Evolutionary conservation across 2,113 vertebrate genomes (phyloP).

Genomic region (Carettochelys insculpta): DNA sequence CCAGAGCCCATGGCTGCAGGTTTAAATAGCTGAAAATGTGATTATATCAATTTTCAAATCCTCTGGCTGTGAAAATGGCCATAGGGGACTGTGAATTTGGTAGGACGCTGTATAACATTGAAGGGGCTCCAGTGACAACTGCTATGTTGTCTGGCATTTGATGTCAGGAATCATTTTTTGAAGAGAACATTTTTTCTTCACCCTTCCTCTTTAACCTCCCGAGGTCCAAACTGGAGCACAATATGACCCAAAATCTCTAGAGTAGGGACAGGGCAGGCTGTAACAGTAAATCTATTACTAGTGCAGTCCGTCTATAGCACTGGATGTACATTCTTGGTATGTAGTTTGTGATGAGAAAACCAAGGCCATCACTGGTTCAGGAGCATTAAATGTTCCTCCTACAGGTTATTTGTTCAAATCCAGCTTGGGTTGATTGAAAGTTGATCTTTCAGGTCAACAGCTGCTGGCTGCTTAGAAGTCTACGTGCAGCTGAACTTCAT

Average conservation of each 20-base stretch:
- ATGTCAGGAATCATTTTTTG: not conserved
- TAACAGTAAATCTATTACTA: not conserved
- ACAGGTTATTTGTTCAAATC: not conserved
- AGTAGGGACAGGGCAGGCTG: not conserved
- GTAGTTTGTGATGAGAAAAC: not conserved
- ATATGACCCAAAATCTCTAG: not conserved
- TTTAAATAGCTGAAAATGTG: too few relatives aligned
- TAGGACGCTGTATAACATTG: too few relatives aligned
- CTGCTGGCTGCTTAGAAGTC: not conserved
- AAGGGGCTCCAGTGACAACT: not conserved
- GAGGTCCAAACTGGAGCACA: fast-evolving
- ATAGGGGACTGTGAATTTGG: too few relatives aligned
- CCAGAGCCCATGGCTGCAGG: too few relatives aligned
- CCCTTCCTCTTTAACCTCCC: not conserved
- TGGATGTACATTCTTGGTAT: not conserved
- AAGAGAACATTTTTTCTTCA: not conserved
- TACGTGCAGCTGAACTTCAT: not conserved
- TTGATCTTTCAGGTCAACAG: not conserved
- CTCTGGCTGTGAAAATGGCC: too few relatives aligned
- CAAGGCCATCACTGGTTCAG: not conserved
- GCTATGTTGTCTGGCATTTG: too few relatives aligned
- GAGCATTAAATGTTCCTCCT: not conserved
- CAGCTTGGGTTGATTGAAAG: not conserved
- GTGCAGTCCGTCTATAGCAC: not conserved
- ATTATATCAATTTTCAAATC: too few relatives aligned